Conservation (phyloP, 92 coral and sea anemone genomes). For the Desmophyllum pertusum region DNA sequence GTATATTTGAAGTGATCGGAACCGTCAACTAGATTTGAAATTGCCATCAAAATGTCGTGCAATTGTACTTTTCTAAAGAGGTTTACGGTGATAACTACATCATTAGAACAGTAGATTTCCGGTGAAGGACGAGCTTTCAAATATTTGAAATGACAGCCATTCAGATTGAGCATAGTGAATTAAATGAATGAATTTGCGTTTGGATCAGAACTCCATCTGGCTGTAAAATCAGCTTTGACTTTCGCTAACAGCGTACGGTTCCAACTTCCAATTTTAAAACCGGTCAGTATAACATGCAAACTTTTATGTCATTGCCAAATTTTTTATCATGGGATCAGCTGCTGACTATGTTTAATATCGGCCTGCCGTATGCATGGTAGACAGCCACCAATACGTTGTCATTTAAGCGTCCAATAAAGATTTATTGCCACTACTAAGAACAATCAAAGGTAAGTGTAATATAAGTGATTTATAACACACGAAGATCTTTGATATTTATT, state of each 20-base stretch:
- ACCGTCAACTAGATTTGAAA: slow-evolving; percentile 15
- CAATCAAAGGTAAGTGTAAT: slow-evolving; percentile 3
- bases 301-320: background rate
- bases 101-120: slow-evolving; percentile 34
- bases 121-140: slow-evolving; percentile 28
- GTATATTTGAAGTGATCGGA: slow-evolving; percentile 4
- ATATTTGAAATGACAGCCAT: slow-evolving; percentile 30
- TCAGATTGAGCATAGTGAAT: background rate
- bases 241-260: background rate
- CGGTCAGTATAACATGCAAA: background rate
- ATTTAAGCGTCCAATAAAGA: slow-evolving; percentile 8
- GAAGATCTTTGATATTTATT: background rate
- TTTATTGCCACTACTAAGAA: background rate
- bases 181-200: background rate
- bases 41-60: slow-evolving; percentile 14
- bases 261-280: too few species aligned
- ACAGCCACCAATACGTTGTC: background rate
- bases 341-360: background rate
- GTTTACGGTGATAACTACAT: slow-evolving; percentile 26
- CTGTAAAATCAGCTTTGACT: slow-evolving; percentile 2
- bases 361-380: background rate
- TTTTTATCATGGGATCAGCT: slow-evolving; percentile 11
- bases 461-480: background rate
- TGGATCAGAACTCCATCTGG: background rate
- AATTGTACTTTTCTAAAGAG: slow-evolving; percentile 17